Percentiles rank a stretch among this genome's conserved stretches.
These are phyloP conservation scores for Cheumatopsyche charites DNA, from an alignment of 1,140 invertebrate species.

Conservation along the genomic window DNA sequence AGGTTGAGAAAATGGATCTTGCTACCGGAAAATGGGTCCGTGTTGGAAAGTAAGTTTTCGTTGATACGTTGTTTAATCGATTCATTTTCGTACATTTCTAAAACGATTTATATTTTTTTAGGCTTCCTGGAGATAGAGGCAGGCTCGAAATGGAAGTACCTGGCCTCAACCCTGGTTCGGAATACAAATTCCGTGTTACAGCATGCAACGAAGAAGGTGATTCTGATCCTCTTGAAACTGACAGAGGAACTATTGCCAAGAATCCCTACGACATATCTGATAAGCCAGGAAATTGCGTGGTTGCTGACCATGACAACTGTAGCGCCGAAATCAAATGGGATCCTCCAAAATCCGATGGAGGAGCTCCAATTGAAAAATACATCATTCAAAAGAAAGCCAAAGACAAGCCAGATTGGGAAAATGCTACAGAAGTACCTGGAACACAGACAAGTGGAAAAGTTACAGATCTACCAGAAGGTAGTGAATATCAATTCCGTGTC, in stretches of 20 bases:
- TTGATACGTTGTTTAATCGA: neutral
- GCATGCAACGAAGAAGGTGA: slow-evolving; percentile 96
- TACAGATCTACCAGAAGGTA: slow-evolving; percentile 85
- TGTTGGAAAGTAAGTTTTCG: slow-evolving; percentile 66
- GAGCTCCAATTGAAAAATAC: slow-evolving; percentile 94
- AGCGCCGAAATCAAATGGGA: slow-evolving; percentile 94
- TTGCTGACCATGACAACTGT: slow-evolving; percentile 92
- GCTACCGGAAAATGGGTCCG: slow-evolving; percentile 88
- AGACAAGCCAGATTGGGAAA: slow-evolving; percentile 60
- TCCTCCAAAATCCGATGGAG: slow-evolving; percentile 89
- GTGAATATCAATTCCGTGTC: slow-evolving; percentile 94
- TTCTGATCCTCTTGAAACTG: slow-evolving; percentile 89
- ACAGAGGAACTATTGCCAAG: slow-evolving; percentile 86
- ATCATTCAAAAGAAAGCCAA: slow-evolving; percentile 92
- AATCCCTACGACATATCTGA: slow-evolving; percentile 91
- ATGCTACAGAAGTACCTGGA: slow-evolving; percentile 68
- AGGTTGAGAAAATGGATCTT: slow-evolving; percentile 93
- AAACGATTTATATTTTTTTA: slow-evolving; percentile 42
- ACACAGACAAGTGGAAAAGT: slow-evolving; percentile 79
- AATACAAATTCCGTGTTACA: slow-evolving; percentile 96
- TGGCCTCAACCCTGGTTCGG: slow-evolving; percentile 86
- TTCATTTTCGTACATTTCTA: neutral
- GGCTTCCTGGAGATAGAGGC: slow-evolving; percentile 71
- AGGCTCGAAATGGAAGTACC: slow-evolving; percentile 86
- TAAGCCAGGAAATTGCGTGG: slow-evolving; percentile 89